Base-by-base conservation (phyloP, 2,888 invertebrate species). In the Theretra japonica region DNA sequence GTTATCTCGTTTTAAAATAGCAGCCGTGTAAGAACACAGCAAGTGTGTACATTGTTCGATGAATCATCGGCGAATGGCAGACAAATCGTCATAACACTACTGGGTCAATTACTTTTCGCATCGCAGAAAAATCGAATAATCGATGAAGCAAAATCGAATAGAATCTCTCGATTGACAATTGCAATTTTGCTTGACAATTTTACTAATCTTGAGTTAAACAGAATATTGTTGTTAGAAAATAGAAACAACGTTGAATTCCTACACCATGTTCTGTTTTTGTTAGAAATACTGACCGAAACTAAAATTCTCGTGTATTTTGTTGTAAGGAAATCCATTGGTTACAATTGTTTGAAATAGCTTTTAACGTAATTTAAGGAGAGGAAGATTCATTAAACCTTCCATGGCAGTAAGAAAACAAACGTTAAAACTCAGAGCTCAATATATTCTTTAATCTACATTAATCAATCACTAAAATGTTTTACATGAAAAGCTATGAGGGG, bases 1-100 rank as follows among this genome's bases (percentile, higher is more conserved):
- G 80, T 79, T 84, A 84, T 82, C 82, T 82, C 74, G 60, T 72
- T 79, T 83, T 80, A 81, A 85, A 85, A 85, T 85, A 85, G 85
- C 82, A 80, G 80, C 77, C 80, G 79, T 78, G 81, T 80, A 82
- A 82, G 78, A 80, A 79, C 75, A 73, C 75, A 73, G 74, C 72
- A 76, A 69, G 69, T 71, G 73, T 70, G 70, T 70, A 74, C 62
- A 72, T 74, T 77, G 77, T 74, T 71, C 74, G 73, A 73, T 84
- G 84, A 84, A 77, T 83, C 84, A 85, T 73, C 72, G 68, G 69
- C 70, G 19, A 33, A 33, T 33, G 21, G 65, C 53, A 56, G 50
- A 56, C 65, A n/a, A 23, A n/a, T 48, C 15, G 65, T 48, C 65
- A 65, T 48, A 48, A 48, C 60, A 60, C 30, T 59, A 48, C 48